Evolutionary conservation across 2,113 vertebrate species (phyloP).

Genomic region (Rallus limicola): DNA sequence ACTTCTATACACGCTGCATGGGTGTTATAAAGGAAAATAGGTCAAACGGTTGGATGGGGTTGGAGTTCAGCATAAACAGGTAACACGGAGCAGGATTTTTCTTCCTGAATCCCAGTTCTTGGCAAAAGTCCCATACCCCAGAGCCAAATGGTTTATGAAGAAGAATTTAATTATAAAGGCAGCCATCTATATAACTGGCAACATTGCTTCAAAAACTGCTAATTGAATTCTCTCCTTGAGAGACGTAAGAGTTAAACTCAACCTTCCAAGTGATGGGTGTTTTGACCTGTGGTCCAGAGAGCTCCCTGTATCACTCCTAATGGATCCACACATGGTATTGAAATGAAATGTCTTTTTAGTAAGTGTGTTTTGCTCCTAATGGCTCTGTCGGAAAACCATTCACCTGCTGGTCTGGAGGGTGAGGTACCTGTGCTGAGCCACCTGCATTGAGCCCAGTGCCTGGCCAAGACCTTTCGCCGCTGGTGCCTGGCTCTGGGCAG

Average conservation of each 20-base stretch:
- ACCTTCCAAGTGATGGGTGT: not conserved
- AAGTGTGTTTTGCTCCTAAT: not conserved
- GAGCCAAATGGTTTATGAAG: not conserved
- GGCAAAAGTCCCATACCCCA: not conserved
- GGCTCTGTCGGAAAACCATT: too few species aligned
- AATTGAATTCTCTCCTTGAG: not conserved
- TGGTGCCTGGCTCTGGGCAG: not conserved
- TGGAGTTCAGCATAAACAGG: not conserved
- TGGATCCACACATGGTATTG: rapidly evolving
- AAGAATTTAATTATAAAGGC: not conserved
- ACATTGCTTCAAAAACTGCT: not conserved
- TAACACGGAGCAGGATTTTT: not conserved
- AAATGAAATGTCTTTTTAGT: not conserved
- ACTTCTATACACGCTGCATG: not conserved
- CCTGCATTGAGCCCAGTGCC: not conserved
- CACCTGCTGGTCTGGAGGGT: not conserved
- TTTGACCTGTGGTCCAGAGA: not conserved
- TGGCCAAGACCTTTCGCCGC: not conserved
- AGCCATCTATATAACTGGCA: not conserved
- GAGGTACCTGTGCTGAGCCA: not conserved
- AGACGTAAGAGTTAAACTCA: too few species aligned
- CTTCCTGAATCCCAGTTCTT: not conserved
- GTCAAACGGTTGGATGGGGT: not conserved
- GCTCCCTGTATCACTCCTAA: not conserved
- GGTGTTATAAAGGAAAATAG: not conserved